Evolutionary conservation across 2,888 invertebrate species (phyloP).

Genomic region (Philopedon plagiatum): DNA sequence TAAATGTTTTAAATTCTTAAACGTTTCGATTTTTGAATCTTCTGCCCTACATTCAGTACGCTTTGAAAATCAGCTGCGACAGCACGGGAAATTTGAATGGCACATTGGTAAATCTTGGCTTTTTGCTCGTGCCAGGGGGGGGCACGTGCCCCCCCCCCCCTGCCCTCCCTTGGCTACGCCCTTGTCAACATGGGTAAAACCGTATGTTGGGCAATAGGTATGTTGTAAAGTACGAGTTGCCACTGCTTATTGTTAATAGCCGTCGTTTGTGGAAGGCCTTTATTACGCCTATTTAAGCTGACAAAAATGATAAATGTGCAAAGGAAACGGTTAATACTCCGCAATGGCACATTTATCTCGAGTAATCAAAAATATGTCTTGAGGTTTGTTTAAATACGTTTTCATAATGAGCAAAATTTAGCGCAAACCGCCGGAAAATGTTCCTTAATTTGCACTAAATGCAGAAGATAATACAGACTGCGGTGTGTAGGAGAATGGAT

Average conservation of each 20-base stretch:
- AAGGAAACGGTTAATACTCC: slow-evolving; percentile 31
- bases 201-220: no score
- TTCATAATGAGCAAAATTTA: slow-evolving; percentile 25
- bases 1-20: no score
- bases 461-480: slow-evolving; percentile 1
- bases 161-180: no score
- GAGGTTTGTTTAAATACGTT: slow-evolving; percentile 27
- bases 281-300: slow-evolving; percentile 35
- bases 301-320: slow-evolving; percentile 38
- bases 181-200: no score
- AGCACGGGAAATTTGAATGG: no score
- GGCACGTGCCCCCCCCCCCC: no score
- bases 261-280: slow-evolving; percentile 17
- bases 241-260: slow-evolving; percentile 10
- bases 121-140: no score
- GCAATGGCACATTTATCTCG: slow-evolving; percentile 34
- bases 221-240: background rate
- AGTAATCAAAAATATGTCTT: slow-evolving; percentile 33
- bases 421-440: slow-evolving; percentile 12
- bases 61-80: no score
- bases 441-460: slow-evolving; percentile 17
- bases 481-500: slow-evolving; percentile 4
- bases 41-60: no score
- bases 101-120: no score
- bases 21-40: no score